Evolutionary conservation across 2,888 invertebrate species (phyloP), one percentile per base, ranked within the genome.

Genomic region (Pimpla rufipes): DNA sequence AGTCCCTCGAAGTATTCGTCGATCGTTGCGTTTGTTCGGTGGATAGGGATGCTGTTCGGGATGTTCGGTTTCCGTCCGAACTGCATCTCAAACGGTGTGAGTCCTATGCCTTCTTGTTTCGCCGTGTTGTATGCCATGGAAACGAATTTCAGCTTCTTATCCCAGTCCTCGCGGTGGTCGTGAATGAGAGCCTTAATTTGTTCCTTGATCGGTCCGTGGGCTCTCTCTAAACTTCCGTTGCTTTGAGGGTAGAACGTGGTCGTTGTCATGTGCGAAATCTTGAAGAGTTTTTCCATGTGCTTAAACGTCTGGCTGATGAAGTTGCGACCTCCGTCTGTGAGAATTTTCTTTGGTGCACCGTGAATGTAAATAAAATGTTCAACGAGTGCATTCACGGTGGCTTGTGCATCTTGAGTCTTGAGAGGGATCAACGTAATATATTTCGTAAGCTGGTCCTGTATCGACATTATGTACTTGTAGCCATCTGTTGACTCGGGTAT

Each of bases 1-100:
- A 67, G 67, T 67, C 67, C 67, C 50, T 67, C 67, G 35, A 67
- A 50, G 50, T 55, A 70, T n/a, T 70, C 35, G 35, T 55, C 55
- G 55, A 70, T 52, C 3, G 64, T 64, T 10, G 21, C 21, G 21
- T 64, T 64, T 13, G 21, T 47, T 8, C 66, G 45, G 13, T 66
- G 47, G 23, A 66, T 66, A 5, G 45, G 66, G 6, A 66, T n/a
- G 23, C 23, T 29, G 40, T 71, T 71, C 21, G 16, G 57, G 10
- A 57, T n/a, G 23, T 70, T 70, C 6, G 40, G 70, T 55, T 70
- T 70, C 0, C 70, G 21, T 35, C 70, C 55, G 21, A 70, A 71
- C 23, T 57, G 42, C 57, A 71, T 71, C n/a, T 57, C 71, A n/a
- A 70, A 55, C 2, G 55, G 70, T 21, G 23, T 70, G 11, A 52